Conservation (phyloP, 2,888 invertebrate species). For the Dynastes hyllus region DNA sequence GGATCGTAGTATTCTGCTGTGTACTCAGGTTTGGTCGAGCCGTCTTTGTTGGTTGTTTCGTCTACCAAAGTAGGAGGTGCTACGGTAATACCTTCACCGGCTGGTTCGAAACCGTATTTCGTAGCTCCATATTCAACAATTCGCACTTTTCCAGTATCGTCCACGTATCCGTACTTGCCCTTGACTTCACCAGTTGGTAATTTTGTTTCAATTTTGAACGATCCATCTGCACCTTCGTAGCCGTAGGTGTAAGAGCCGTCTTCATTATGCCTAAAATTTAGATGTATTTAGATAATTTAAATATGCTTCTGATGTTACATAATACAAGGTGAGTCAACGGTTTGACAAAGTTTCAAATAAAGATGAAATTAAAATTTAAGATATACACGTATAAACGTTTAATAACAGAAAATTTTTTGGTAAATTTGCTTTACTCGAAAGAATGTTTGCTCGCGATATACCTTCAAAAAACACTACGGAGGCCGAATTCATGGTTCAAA, state of each 20-base stretch:
- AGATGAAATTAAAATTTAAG: too few species aligned
- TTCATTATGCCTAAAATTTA: constrained; percentile 82
- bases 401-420: too few species aligned
- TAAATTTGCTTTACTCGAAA: too few species aligned
- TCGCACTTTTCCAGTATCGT: constrained; percentile 86
- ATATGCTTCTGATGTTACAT: neutral
- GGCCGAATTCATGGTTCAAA: too few species aligned
- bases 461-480: too few species aligned
- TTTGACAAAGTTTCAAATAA: too few species aligned
- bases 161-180: constrained; percentile 93
- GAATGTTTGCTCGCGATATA: too few species aligned
- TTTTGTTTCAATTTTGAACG: constrained; percentile 93
- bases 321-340: too few species aligned
- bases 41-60: constrained; percentile 72
- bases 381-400: too few species aligned
- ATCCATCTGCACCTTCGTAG: constrained; percentile 90
- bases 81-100: constrained; percentile 90
- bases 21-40: constrained; percentile 69
- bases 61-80: constrained; percentile 78
- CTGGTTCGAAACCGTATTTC: constrained; percentile 90
- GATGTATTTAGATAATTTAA: too few species aligned
- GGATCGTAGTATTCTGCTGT: constrained; percentile 67
- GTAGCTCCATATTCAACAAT: constrained; percentile 93
- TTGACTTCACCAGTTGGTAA: constrained; percentile 86
- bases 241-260: constrained; percentile 94